Base-by-base conservation (phyloP, 2,797 vertebrate genomes). In the Okamejei kenojei region DNA sequence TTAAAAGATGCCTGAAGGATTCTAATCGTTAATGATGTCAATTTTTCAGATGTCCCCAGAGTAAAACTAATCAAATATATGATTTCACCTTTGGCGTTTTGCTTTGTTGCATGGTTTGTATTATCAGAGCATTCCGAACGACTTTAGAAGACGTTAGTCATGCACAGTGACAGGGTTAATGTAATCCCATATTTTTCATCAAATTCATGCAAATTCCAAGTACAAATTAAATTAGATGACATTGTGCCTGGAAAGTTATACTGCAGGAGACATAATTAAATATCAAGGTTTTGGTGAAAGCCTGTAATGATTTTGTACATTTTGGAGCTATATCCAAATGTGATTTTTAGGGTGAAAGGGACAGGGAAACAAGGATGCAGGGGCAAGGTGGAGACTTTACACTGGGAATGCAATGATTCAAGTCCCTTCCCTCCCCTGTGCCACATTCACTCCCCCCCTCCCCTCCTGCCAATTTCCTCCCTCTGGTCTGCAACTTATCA, bases 151-250 rank as follows among this genome's bases (percentile, higher is more conserved):
- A 23, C 13, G 35, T 90, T 23, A 7, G 38, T 29, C 68, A 74
- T 73, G 23, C 68, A 26, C 38, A 73, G 68, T 73, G 5, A 29
- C 68, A 74, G 21, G 35, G 29, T 73, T 90, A 38, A 73, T 23
- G 35, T 74, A 74, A 91, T 91, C 29, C 68, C 90, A 74, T n/a
- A 38, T 91, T 29, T 91, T 54, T 10, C 23, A 45, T 74, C 26
- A 54, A 73, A 73, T 32, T 26, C 73, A 74, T 74, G 35, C 68
- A 91, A 45, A 45, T 74, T 74, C 54, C 32, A 74, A 91, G 21
- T 74, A 26, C 10, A 91, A 74, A 74, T 91, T 91, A 91, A 91
- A 54, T 91, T 74, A 74, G 90, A 26, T 74, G 29, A 74, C 45
- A 54, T 54, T 38, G 11, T 54, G 71, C 7, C 23, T 74, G 90